Percentiles rank a stretch among this genome's conserved stretches.
phyloP scores from a whole-genome alignment of 1,140 invertebrate genomes.

The Octopus sinensis region DNA sequence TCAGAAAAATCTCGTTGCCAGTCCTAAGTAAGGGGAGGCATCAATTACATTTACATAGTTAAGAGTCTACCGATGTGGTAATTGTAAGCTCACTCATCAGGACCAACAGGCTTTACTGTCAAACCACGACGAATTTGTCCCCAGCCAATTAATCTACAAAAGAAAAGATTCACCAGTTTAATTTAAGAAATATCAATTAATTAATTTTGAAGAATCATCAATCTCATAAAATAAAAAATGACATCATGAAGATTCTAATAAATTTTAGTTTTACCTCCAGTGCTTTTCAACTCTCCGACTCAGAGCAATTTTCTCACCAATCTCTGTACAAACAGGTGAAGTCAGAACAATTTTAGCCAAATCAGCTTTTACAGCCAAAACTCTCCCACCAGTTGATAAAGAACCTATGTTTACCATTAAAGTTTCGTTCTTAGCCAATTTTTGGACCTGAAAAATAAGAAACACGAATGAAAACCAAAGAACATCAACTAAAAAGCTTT shows the following conservation, averaged over 20 bases:
- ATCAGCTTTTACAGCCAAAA: constrained; percentile 93
- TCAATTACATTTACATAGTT: too few species aligned
- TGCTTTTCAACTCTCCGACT: constrained; percentile 97
- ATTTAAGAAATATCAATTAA: neutral
- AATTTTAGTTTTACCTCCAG: constrained; percentile 75
- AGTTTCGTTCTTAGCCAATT: constrained; percentile 80
- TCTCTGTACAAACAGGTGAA: constrained; percentile 97
- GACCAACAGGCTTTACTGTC: constrained; percentile 39
- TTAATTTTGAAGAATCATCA: neutral
- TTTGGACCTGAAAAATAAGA: constrained; percentile 69
- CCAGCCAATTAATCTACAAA: constrained; percentile 52
- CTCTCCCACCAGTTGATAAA: constrained; percentile 93
- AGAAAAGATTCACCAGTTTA: neutral
- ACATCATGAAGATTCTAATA: neutral
- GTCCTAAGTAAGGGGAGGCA: too few species aligned
- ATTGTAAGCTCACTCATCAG: neutral
- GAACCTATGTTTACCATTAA: constrained; percentile 98
- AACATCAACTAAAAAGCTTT: too few species aligned
- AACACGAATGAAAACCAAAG: constrained; percentile 6
- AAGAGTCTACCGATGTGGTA: too few species aligned
- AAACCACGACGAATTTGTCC: constrained; percentile 49
- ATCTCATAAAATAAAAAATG: neutral
- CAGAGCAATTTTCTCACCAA: constrained; percentile 97
- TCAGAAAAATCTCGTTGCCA: too few species aligned
- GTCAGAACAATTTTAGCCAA: constrained; percentile 96